phyloP scores from a whole-genome alignment of 2,113 vertebrate species.

The Morone chrysops region DNA sequence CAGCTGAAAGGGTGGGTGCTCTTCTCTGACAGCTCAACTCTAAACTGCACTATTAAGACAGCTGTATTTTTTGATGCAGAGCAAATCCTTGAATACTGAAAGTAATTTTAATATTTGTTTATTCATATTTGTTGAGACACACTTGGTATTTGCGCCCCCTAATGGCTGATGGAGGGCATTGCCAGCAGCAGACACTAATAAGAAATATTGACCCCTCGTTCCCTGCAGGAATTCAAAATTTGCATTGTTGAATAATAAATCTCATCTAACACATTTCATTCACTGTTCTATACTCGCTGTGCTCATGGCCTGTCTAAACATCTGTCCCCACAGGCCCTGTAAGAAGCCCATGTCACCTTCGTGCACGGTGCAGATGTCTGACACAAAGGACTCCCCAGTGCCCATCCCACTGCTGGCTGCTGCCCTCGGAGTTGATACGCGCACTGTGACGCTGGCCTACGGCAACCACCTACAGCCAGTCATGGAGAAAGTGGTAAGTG shows the following conservation, averaged over 20 bases:
- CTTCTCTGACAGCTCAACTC: neutral
- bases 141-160: neutral
- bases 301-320: neutral
- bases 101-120: neutral
- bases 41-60: neutral
- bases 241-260: neutral
- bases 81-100: neutral
- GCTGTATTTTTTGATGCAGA: neutral
- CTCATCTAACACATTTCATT: neutral
- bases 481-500: conserved; percentile 91
- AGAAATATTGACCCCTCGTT: neutral
- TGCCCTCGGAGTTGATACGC: conserved; percentile 86
- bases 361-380: conserved; percentile 93
- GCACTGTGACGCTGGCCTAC: conserved; percentile 89
- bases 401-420: conserved; percentile 92
- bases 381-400: conserved; percentile 87
- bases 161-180: neutral
- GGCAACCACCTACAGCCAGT: conserved; percentile 92
- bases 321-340: conserved; percentile 85
- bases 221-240: neutral
- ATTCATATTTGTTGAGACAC: neutral
- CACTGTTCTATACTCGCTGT: neutral
- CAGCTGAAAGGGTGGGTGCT: neutral
- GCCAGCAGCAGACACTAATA: neutral
- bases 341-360: conserved; percentile 94